A percentile compares a stretch with the other conserved stretches of the same genome.
phyloP scores from a whole-genome alignment of 2,888 invertebrate genomes.

The Strigamia maritima region DNA sequence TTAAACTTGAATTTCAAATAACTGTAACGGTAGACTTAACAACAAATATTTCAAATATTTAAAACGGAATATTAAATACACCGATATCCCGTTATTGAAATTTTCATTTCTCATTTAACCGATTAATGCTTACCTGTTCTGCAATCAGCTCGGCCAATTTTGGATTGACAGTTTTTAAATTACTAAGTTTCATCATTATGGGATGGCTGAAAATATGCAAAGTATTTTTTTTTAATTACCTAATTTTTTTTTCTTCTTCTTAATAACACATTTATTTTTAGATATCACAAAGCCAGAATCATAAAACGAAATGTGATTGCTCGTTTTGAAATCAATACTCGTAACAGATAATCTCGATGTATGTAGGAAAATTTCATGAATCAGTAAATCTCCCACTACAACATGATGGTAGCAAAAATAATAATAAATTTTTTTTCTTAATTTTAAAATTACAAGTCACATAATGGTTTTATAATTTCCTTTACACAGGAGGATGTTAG shows the following conservation, averaged over 20 bases:
- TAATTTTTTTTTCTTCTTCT: no score
- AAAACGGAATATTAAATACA: neutral
- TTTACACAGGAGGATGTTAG: neutral
- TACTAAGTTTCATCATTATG: conserved; percentile 80
- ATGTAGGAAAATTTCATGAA: neutral
- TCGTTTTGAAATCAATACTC: neutral
- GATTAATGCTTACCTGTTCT: conserved; percentile 79
- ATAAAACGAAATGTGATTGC: neutral
- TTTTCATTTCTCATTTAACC: conserved; percentile 40
- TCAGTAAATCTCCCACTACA: neutral
- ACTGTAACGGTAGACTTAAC: neutral
- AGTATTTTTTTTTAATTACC: no score
- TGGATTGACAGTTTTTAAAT: conserved; percentile 68
- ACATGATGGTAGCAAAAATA: no score
- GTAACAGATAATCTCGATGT: neutral
- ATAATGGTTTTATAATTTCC: neutral
- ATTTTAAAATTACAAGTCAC: neutral
- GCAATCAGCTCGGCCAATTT: conserved; percentile 78
- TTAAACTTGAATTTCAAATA: neutral
- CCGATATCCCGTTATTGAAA: neutral
- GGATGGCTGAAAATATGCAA: conserved; percentile 65
- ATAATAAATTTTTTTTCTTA: no score
- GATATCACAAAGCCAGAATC: neutral
- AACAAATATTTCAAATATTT: neutral
- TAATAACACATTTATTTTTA: no score